Base-by-base conservation (phyloP, 1,140 invertebrate species). In the Dreissena rostriformis region DNA sequence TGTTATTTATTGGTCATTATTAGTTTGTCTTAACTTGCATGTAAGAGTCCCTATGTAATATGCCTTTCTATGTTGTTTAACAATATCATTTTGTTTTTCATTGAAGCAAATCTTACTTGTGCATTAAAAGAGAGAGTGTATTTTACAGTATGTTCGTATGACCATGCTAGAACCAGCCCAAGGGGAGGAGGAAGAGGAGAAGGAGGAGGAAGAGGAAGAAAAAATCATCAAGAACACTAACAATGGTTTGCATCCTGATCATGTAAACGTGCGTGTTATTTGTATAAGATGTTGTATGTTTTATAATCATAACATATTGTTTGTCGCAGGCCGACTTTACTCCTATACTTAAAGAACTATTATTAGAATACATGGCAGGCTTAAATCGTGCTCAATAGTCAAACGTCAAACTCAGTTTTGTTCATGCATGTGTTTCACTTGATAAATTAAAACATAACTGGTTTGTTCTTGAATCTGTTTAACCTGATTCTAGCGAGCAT, bases 91-190 rank as follows among this genome's bases (percentile, higher is more conserved):
- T 28, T 67, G 0, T 24, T 26, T 15, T 29, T 67, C 51, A 1
- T 74, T 55, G n/a, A n/a, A n/a, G 17, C n/a, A n/a, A 51, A n/a
- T 51, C 29, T 7, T 14, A 73, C 39, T 39, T n/a, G n/a, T n/a
- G n/a, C n/a, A n/a, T n/a, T n/a, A n/a, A n/a, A n/a, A n/a, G n/a
- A n/a, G n/a, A n/a, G 28, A 28, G 22, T 17, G 11, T 79, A 28
- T 82, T 11, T 84, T 76, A n/a, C 79, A 93, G 93, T 90, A 94
- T 68, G 78, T 88, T 74, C 94, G 98, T 75, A 96, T 98, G 93
- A 96, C 96, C 88, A 97, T 98, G 92, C 93, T 99, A 12, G 97
- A 99, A 91, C 97, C 97, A 24, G 95, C 96, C 24, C 92, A 88
- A 53, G 96, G 97, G 87, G 96, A 97, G 79, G 96, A 97, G 63